These are phyloP conservation scores for Mungos mungo DNA, from an alignment of 2,113 vertebrate genomes.

Conservation along the genomic window DNA sequence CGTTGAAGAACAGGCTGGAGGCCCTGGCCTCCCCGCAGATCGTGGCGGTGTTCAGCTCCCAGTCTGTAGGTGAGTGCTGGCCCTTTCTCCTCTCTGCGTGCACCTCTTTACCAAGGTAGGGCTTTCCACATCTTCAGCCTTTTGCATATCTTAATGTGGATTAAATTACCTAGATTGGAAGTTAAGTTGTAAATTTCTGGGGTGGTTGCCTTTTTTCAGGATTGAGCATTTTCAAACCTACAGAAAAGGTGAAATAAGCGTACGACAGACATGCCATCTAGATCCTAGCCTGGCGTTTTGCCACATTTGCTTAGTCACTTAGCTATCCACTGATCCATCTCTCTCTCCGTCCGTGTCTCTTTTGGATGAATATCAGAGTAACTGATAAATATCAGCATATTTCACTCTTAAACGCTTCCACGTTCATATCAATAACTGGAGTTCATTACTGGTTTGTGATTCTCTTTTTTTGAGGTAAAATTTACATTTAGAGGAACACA, in stretches of 20 bases:
- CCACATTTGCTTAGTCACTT: background rate
- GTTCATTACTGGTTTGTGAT: background rate
- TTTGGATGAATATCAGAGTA: background rate
- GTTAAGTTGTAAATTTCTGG: background rate
- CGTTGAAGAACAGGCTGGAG: conserved; percentile 96
- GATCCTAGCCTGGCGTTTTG: background rate
- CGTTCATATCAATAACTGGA: background rate
- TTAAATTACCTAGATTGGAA: background rate
- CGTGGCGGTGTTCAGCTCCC: conserved; percentile 92
- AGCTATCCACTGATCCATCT: background rate
- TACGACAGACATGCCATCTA: background rate
- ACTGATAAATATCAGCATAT: background rate
- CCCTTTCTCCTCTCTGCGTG: fast-evolving
- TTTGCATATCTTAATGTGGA: background rate
- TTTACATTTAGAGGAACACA: background rate
- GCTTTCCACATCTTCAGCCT: background rate
- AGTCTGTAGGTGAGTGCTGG: conserved; percentile 89
- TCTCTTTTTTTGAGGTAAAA: background rate
- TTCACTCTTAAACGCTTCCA: background rate
- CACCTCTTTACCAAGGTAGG: background rate
- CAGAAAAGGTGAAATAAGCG: background rate
- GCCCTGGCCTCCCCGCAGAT: conserved; percentile 97
- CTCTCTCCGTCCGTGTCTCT: background rate
- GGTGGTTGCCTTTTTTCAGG: background rate
- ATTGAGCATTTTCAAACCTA: background rate